A percentile compares a stretch with the other conserved stretches of the same genome.
phyloP scores from a whole-genome alignment of 1,140 invertebrate genomes.

The Ephestia elutella region DNA sequence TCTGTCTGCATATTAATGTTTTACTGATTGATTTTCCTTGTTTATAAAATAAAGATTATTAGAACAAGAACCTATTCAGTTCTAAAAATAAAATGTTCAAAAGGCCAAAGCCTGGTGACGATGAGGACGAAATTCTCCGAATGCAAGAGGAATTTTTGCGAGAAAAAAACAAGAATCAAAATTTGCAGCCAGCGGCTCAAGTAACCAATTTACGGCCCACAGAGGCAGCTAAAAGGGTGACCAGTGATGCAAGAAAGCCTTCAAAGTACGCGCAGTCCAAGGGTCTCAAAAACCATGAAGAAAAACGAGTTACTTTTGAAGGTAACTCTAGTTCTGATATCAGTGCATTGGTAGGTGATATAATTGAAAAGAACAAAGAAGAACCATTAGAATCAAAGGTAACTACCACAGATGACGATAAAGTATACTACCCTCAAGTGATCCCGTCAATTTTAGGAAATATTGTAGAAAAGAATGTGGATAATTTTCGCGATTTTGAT shows the following conservation, averaged over 20 bases:
- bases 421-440: conserved; percentile 68
- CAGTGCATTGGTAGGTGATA: conserved; percentile 32
- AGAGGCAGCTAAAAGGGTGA: conserved; percentile 35
- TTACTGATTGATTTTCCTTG: no score
- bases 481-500: conserved; percentile 34
- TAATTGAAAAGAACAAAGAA: conserved; percentile 46
- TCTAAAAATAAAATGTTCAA: conserved; percentile 69
- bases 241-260: conserved; percentile 37
- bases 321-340: conserved; percentile 13
- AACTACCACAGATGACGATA: conserved; percentile 51
- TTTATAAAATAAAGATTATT: no score
- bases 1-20: no score
- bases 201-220: conserved; percentile 73
- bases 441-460: conserved; percentile 75
- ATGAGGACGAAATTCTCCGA: conserved; percentile 80
- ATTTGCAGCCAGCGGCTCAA: conserved; percentile 76
- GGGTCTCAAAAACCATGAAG: conserved; percentile 37
- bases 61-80: no score
- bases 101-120: conserved; percentile 78
- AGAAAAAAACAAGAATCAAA: conserved; percentile 66
- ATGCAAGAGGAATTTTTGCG: conserved; percentile 81
- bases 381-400: conserved; percentile 39
- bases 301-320: conserved; percentile 4
- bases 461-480: conserved; percentile 76
- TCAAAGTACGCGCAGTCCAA: conserved; percentile 65